phyloP scores from a whole-genome alignment of 2,113 vertebrate species.

The Nyctibius bracteatus region DNA sequence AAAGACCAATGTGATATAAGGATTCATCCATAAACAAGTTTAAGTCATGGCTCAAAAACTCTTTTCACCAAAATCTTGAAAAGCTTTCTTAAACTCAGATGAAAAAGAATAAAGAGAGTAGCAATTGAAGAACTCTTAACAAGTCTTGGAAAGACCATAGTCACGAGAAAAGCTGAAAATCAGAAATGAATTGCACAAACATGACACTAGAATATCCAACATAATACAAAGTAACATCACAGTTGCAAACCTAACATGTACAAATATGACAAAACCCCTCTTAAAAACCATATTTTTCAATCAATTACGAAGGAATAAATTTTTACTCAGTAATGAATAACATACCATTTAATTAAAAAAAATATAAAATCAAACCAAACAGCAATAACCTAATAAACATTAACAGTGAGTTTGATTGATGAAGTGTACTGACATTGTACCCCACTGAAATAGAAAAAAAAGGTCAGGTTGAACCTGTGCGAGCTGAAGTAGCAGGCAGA shows the following conservation, averaged over 20 bases:
- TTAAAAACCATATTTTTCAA: neutral
- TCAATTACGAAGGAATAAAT: neutral
- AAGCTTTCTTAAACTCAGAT: neutral
- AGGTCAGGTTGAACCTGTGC: neutral
- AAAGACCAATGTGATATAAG: neutral
- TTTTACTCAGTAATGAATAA: neutral
- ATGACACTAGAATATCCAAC: neutral
- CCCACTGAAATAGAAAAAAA: neutral
- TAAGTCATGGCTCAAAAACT: neutral
- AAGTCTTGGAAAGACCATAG: neutral
- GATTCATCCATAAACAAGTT: neutral
- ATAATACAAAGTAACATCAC: neutral
- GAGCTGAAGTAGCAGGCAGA: neutral
- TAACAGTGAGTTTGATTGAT: neutral
- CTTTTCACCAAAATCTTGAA: neutral
- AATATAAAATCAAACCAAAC: neutral
- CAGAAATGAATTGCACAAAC: neutral
- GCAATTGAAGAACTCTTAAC: neutral
- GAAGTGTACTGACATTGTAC: neutral
- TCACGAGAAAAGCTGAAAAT: neutral
- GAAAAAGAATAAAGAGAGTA: neutral
- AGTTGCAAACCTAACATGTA: neutral
- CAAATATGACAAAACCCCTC: neutral
- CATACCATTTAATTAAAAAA: neutral
- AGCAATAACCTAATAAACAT: neutral